These are phyloP conservation scores for Drosophila malerkotliana DNA, from an alignment of 1,140 invertebrate genomes.

Conservation along the genomic window DNA sequence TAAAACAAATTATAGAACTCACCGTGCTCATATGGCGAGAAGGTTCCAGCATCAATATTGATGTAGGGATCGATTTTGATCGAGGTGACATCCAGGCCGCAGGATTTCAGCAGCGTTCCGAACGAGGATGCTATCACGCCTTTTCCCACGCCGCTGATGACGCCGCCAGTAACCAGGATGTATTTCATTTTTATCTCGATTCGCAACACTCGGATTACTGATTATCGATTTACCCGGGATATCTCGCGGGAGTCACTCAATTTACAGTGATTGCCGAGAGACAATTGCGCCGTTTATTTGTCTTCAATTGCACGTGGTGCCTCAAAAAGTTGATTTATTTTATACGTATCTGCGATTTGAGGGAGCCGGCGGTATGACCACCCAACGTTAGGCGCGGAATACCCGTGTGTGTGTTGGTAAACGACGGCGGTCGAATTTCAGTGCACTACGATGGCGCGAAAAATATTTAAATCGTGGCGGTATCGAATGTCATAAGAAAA, in stretches of 20 bases:
- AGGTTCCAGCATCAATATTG: conserved; percentile 99
- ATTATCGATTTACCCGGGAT: conserved; percentile 1
- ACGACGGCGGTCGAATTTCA: background rate
- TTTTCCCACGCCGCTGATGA: conserved; percentile 99
- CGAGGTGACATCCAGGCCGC: conserved; percentile 95
- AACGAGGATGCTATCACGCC: conserved; percentile 98
- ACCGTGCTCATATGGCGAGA: conserved; percentile 99
- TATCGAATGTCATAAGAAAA: background rate
- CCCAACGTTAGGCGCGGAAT: background rate
- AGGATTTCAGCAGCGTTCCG: conserved; percentile 96
- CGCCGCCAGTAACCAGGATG: conserved; percentile 98
- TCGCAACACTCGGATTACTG: background rate
- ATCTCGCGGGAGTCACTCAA: conserved; percentile 6
- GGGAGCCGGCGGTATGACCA: conserved; percentile 8
- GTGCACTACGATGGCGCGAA: background rate
- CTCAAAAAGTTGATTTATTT: conserved; percentile 1
- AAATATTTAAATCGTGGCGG: background rate
- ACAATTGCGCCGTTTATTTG: conserved; percentile 48
- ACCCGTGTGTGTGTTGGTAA: conserved; percentile 10
- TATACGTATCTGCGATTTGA: conserved; percentile 9
- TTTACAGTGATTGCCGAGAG: background rate
- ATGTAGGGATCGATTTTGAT: conserved; percentile 99
- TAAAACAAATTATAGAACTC: conserved; percentile 68
- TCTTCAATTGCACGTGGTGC: conserved; percentile 32
- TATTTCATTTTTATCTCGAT: conserved; percentile 87